These are phyloP conservation scores for Neodiprion virginianus DNA, from an alignment of 1,140 invertebrate species.

Conservation along the genomic window DNA sequence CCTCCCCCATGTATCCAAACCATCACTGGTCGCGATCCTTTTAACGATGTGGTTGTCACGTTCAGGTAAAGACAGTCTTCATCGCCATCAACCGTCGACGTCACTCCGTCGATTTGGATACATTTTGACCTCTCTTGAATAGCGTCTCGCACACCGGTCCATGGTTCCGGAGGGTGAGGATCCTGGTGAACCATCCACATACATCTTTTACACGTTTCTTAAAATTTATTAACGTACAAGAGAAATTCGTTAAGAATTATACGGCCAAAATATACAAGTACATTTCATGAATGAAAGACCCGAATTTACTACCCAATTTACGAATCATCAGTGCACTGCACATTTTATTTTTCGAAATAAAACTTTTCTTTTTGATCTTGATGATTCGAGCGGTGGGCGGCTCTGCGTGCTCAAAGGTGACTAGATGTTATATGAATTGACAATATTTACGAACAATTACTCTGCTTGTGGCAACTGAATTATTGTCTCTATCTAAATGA, in stretches of 20 bases:
- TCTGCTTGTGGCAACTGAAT: too few relatives aligned
- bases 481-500: too few relatives aligned
- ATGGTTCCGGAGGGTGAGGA: constrained; percentile 36
- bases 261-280: background rate
- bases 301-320: constrained; percentile 6
- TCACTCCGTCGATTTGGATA: constrained; percentile 29
- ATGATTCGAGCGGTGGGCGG: too few relatives aligned
- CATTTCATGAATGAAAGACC: background rate
- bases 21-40: constrained; percentile 66
- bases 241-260: background rate
- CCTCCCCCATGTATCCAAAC: constrained; percentile 77
- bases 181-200: constrained; percentile 31
- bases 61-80: constrained; percentile 85
- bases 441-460: too few relatives aligned
- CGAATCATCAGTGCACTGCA: background rate
- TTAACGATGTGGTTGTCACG: constrained; percentile 73
- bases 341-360: background rate
- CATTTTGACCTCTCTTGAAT: constrained; percentile 28
- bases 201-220: background rate
- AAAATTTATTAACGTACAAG: background rate
- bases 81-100: constrained; percentile 52
- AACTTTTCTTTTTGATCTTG: too few relatives aligned
- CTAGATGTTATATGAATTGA: too few relatives aligned
- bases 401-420: too few relatives aligned
- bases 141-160: constrained; percentile 39